phyloP scores from a whole-genome alignment of 2,797 vertebrate species.

The Girardinus metallicus region DNA sequence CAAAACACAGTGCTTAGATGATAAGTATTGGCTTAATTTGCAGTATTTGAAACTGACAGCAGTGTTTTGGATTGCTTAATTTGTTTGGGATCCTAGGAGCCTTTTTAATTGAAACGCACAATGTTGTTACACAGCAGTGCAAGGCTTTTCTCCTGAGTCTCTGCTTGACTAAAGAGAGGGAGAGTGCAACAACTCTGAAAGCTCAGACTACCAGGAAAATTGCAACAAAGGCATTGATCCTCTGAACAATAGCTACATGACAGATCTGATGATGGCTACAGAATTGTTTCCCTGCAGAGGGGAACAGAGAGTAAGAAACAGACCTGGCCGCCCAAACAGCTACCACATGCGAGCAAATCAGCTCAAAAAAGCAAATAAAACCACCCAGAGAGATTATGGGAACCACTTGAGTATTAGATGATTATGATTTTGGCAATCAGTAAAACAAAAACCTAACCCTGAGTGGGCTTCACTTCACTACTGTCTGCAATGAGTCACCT shows the following conservation, averaged over 20 bases:
- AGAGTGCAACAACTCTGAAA: conserved; percentile 32
- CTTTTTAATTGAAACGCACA: conserved; percentile 25
- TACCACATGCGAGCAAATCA: conserved; percentile 10
- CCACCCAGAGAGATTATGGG: conserved; percentile 25
- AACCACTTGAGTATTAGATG: conserved; percentile 32
- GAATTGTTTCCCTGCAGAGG: conserved; percentile 50
- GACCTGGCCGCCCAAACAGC: conserved; percentile 28
- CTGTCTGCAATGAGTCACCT: conserved; percentile 73
- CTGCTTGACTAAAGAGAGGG: conserved; percentile 30
- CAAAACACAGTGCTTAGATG: background rate
- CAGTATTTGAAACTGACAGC: conserved; percentile 3
- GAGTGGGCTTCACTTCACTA: conserved; percentile 57
- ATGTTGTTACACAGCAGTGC: conserved; percentile 13
- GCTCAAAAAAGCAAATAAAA: conserved; percentile 25
- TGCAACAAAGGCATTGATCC: conserved; percentile 70
- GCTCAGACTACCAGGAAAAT: conserved; percentile 49
- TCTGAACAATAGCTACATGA: conserved; percentile 70
- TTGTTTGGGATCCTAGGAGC: conserved; percentile 13
- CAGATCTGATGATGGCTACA: conserved; percentile 74
- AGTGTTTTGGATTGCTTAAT: conserved; percentile 27
- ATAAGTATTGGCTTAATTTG: conserved; percentile 9
- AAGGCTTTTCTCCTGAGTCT: conserved; percentile 34
- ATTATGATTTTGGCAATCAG: conserved; percentile 56
- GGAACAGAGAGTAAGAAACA: conserved; percentile 24
- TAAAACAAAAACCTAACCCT: conserved; percentile 43